These are phyloP conservation scores for Chrysaora quinquecirrha DNA, from an alignment of 30 jellyfish, hydroid and myxozoan genomes.

Conservation along the genomic window DNA sequence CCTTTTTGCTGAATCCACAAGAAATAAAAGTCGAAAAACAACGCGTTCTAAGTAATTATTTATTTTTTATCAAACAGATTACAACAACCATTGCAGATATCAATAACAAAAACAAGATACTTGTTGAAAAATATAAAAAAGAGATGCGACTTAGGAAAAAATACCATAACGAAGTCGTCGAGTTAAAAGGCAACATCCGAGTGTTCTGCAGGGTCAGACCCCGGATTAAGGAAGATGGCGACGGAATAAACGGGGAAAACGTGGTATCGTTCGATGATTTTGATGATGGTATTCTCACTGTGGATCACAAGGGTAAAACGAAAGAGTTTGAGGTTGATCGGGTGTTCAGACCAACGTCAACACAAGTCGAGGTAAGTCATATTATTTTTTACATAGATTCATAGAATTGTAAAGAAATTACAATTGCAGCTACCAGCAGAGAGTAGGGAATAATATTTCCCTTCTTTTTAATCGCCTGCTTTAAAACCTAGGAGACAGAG, in stretches of 20 bases:
- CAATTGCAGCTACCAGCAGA: no score
- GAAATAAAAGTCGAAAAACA: no score
- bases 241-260: slow-evolving; percentile 43
- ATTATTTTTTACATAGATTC: no score
- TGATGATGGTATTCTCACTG: slow-evolving; percentile 74
- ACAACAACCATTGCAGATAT: slow-evolving; percentile 69
- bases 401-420: no score
- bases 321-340: slow-evolving; percentile 83
- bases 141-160: slow-evolving; percentile 88
- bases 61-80: slow-evolving; percentile 35
- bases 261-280: slow-evolving; percentile 69
- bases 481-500: no score
- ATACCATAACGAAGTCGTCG: slow-evolving; percentile 90
- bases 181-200: slow-evolving; percentile 94
- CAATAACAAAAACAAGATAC: slow-evolving; percentile 61
- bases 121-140: slow-evolving; percentile 59
- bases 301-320: slow-evolving; percentile 56
- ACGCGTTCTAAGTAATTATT: no score
- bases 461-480: no score
- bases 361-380: slow-evolving; percentile 83
- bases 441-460: no score
- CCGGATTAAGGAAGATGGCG: slow-evolving; percentile 88
- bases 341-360: slow-evolving; percentile 76
- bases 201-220: slow-evolving; percentile 99
- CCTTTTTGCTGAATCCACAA: no score